phyloP scores from a whole-genome alignment of 1,140 invertebrate genomes.

The Maniola jurtina region DNA sequence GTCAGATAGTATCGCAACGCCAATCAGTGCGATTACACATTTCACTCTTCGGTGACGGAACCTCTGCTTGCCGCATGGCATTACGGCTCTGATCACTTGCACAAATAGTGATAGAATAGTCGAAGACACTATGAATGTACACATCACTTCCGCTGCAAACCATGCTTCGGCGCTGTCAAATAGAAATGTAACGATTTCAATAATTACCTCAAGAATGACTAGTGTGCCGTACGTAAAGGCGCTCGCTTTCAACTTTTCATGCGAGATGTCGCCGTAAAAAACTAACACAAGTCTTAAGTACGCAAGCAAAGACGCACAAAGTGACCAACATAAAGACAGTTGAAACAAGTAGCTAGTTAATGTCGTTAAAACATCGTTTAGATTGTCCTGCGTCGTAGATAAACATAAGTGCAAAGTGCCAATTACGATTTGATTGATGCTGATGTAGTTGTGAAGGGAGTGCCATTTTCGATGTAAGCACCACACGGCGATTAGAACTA shows the following conservation, averaged over 20 bases:
- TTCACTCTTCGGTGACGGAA: not conserved
- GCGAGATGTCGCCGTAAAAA: not conserved
- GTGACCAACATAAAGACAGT: not conserved
- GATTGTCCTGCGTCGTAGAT: too few relatives aligned
- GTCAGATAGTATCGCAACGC: conserved; percentile 4
- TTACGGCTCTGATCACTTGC: not conserved
- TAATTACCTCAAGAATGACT: not conserved
- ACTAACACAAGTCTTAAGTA: conserved; percentile 6
- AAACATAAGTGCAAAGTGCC: too few relatives aligned
- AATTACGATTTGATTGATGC: too few relatives aligned
- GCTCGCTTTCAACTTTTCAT: conserved; percentile 6
- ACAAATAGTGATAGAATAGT: not conserved
- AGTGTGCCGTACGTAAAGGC: not conserved
- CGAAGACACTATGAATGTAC: not conserved
- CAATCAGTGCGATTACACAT: not conserved
- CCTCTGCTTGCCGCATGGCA: not conserved
- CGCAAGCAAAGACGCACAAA: conserved; percentile 1
- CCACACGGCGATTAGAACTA: too few relatives aligned
- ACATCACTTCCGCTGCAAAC: too few relatives aligned
- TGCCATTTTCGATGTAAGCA: too few relatives aligned
- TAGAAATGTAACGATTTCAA: not conserved
- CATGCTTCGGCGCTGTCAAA: too few relatives aligned
- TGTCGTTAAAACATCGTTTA: too few relatives aligned
- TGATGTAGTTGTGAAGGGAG: too few relatives aligned
- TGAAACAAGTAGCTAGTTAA: not conserved